Percentiles rank a stretch among this genome's conserved stretches.
phyloP scores from a whole-genome alignment of 2,113 vertebrate species.

The Centropus unirufus region DNA sequence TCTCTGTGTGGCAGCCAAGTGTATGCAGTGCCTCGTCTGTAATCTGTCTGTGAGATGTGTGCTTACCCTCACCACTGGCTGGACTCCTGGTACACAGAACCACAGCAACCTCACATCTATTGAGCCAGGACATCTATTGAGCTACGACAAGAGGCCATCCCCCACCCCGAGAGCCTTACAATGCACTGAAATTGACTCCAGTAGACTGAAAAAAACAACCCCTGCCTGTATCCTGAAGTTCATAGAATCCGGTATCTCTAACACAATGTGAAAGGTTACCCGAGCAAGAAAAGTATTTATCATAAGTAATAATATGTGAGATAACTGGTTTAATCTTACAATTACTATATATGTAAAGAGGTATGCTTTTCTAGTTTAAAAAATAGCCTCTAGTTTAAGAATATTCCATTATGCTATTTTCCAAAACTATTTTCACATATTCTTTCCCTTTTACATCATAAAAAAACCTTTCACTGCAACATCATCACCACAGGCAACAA shows the following conservation, averaged over 20 bases:
- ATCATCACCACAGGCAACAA: neutral
- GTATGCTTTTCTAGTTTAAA: neutral
- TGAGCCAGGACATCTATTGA: neutral
- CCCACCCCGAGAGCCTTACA: neutral
- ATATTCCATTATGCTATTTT: neutral
- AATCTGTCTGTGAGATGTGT: neutral
- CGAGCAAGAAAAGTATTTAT: neutral
- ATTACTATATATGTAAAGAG: neutral
- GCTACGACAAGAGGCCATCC: neutral
- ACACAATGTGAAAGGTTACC: neutral
- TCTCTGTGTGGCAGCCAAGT: neutral
- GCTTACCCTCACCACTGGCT: neutral
- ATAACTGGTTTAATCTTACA: neutral
- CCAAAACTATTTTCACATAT: neutral
- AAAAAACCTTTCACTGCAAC: neutral
- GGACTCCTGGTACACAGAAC: neutral
- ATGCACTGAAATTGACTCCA: neutral
- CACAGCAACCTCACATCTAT: neutral
- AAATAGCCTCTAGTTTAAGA: neutral
- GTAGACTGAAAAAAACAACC: neutral
- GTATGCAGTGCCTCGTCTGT: rapidly evolving
- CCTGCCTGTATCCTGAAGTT: neutral
- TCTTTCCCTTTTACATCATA: neutral
- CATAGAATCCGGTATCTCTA: neutral
- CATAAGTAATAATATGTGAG: neutral